Conservation (phyloP, 2,888 invertebrate genomes). For the Trilocha varians region DNA sequence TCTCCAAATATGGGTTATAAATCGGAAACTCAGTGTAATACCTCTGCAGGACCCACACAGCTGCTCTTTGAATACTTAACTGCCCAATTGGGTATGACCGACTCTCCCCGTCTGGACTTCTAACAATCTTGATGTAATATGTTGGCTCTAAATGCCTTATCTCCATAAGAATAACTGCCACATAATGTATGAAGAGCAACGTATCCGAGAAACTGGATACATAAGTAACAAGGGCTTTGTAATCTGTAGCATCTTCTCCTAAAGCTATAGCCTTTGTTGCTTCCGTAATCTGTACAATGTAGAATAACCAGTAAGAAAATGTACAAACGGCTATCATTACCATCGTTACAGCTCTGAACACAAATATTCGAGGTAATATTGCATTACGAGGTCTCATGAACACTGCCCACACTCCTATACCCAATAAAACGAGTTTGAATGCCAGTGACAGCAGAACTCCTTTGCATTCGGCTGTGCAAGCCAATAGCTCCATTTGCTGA, state of each 20-base stretch:
- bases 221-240: constrained; percentile 91
- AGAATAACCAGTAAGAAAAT: constrained; percentile 98
- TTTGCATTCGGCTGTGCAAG: constrained; percentile 94
- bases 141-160: constrained; percentile 92
- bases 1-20: constrained; percentile 96
- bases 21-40: constrained; percentile 98
- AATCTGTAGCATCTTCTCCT: constrained; percentile 86
- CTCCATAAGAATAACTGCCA: constrained; percentile 94
- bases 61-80: constrained; percentile 94
- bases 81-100: constrained; percentile 91
- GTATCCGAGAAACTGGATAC: constrained; percentile 95
- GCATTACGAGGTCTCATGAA: constrained; percentile 89
- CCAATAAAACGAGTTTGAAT: constrained; percentile 91
- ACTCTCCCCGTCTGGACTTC: constrained; percentile 96
- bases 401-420: constrained; percentile 93
- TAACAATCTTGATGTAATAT: constrained; percentile 90
- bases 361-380: constrained; percentile 91
- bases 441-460: constrained; percentile 92
- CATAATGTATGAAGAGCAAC: constrained; percentile 93
- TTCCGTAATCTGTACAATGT: constrained; percentile 91
- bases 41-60: constrained; percentile 93
- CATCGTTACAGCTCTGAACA: constrained; percentile 91
- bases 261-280: constrained; percentile 85
- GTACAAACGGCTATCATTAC: constrained; percentile 91
- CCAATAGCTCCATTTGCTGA: constrained; percentile 78